These are phyloP conservation scores for Octopus sinensis DNA, from an alignment of 1,140 invertebrate species.

Conservation along the genomic window DNA sequence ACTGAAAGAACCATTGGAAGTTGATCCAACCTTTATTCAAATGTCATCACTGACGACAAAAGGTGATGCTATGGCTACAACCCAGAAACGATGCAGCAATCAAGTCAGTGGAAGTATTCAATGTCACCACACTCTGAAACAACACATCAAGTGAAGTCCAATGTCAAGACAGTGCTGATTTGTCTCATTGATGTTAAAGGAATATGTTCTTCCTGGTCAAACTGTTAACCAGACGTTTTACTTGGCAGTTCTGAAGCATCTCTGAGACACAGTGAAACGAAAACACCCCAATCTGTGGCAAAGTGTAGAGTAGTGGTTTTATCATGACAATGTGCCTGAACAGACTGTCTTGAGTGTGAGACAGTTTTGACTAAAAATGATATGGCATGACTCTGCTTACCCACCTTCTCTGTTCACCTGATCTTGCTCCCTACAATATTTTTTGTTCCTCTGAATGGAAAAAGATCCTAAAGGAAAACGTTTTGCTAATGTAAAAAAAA, in stretches of 20 bases:
- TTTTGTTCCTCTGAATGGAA: no score
- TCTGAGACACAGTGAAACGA: neutral
- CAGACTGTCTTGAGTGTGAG: no score
- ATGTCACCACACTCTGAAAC: neutral
- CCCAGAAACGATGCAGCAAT: neutral
- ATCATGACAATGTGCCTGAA: neutral
- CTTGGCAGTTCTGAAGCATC: neutral
- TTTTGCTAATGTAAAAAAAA: no score
- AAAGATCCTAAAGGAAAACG: no score
- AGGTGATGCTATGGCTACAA: neutral
- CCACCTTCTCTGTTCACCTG: no score
- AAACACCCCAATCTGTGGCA: neutral
- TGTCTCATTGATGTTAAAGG: neutral
- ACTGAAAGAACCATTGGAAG: no score
- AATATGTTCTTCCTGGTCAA: neutral
- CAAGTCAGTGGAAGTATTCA: neutral
- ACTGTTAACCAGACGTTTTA: neutral
- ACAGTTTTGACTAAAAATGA: no score
- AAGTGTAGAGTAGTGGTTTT: neutral
- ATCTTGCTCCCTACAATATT: no score
- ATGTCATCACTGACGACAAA: no score
- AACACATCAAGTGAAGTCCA: neutral
- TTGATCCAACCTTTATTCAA: no score
- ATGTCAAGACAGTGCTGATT: neutral
- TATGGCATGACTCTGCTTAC: no score